Percentiles rank a stretch among this genome's conserved stretches.
Conservation (phyloP, 2,888 invertebrate genomes). For the Metellina segmentata region DNA sequence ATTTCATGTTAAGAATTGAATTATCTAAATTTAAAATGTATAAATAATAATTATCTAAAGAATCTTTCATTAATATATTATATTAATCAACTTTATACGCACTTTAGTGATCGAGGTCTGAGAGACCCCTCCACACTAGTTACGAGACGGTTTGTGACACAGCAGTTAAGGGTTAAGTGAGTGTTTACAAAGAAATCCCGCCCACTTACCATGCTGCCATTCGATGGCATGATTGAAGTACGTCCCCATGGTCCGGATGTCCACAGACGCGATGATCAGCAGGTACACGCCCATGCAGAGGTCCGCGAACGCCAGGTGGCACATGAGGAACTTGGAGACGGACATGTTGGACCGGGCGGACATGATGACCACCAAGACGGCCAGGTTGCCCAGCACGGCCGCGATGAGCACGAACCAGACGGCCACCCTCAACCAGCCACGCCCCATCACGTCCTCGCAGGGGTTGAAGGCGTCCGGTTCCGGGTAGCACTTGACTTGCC, state of each 20-base stretch:
- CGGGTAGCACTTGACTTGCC: conserved; percentile 85
- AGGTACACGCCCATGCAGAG: conserved; percentile 90
- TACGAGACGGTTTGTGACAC: too few relatives aligned
- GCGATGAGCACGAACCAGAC: conserved; percentile 92
- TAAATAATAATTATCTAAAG: too few relatives aligned
- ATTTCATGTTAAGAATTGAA: too few relatives aligned
- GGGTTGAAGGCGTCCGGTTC: conserved; percentile 91
- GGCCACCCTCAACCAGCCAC: conserved; percentile 88
- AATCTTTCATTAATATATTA: too few relatives aligned
- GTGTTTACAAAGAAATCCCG: too few relatives aligned
- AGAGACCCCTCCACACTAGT: too few relatives aligned
- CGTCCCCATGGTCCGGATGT: conserved; percentile 90
- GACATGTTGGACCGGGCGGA: conserved; percentile 81
- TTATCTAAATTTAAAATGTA: too few relatives aligned
- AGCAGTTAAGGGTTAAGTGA: too few relatives aligned
- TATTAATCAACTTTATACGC: too few relatives aligned
- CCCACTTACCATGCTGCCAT: conserved; percentile 88
- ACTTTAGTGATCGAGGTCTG: too few relatives aligned
- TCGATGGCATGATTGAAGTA: conserved; percentile 95
- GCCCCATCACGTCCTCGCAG: conserved; percentile 94
- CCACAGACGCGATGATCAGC: conserved; percentile 90
- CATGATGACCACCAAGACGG: conserved; percentile 90
- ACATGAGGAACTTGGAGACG: conserved; percentile 88
- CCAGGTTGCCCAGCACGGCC: conserved; percentile 91
- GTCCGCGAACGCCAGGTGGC: conserved; percentile 93